Base-by-base conservation (phyloP, 2,888 invertebrate species). In the Apomyelois bistriatella region DNA sequence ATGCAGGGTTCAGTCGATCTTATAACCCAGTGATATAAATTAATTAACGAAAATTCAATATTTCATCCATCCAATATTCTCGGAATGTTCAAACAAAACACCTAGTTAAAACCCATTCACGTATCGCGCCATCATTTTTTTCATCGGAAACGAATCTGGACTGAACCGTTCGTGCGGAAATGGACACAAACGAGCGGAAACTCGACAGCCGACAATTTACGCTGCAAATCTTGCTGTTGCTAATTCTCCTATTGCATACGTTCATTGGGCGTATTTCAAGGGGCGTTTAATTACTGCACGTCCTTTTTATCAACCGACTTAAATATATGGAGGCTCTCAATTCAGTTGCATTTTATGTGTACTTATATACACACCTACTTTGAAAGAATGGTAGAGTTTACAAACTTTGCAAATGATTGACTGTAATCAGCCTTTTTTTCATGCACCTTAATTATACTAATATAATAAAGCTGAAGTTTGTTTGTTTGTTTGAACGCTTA, bases 141-240 rank as follows among this genome's bases (percentile, higher is more conserved):
- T 15, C 32, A 46, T 46, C 46, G 46, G 15, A 46, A 46, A 32
- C 35, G 32, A 35, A 46, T 46, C 46, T 13, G 46, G n/a, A 15
- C 32, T 15, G 16, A 46, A 15, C 35, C 42, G 32, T 46, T 46
- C 46, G 46, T 35, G 32, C 46, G 46, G 46, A 46, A 46, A 46
- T 46, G 46, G 42, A 32, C 46, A 46, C 46, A 46, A 46, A 46
- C 46, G 46, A 32, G 46, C 43, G 32, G 46, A 46, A 46, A 35
- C 46, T 32, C 32, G 30, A 46, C 46, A 10, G 46, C 32, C 46
- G 46, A 32, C 32, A 15, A 46, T 46, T 46, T 32, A 1, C 46
- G 30, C 30, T 15, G 30, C 46, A 30, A 46, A 46, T 46, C 32
- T 46, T 32, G 35, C 43, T 38, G 5, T 22, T 22, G 22, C 22